Percentiles rank a stretch among this genome's conserved stretches.
Conservation (phyloP, 1,140 invertebrate genomes). For the Proales similis region DNA sequence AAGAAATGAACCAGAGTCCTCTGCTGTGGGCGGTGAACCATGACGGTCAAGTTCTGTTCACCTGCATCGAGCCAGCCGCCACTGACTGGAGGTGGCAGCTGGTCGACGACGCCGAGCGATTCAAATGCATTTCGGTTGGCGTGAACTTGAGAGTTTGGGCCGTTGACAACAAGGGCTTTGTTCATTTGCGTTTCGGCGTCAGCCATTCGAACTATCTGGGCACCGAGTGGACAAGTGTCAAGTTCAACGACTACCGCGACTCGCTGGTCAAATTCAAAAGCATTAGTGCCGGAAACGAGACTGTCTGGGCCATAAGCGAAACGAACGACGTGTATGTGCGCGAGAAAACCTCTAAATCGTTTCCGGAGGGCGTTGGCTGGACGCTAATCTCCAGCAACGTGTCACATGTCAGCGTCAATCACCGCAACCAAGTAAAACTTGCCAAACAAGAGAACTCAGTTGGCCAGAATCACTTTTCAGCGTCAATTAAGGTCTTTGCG, state of each 20-base stretch:
- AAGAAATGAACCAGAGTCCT: conserved; percentile 17
- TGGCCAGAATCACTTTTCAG: not conserved
- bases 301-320: conserved; percentile 21
- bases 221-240: conserved; percentile 4
- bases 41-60: conserved; percentile 6
- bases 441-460: not conserved
- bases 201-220: not conserved
- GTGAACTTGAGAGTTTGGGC: conserved; percentile 18
- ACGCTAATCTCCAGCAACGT: not conserved
- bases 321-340: conserved; percentile 27
- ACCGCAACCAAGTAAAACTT: not conserved
- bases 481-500: conserved; percentile 15
- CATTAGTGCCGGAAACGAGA: conserved; percentile 21
- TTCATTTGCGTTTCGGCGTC: conserved; percentile 1
- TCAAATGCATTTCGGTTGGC: conserved; percentile 14
- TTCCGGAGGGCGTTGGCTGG: conserved; percentile 22
- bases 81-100: conserved; percentile 13
- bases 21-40: conserved; percentile 16
- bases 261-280: conserved; percentile 1
- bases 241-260: not conserved
- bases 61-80: not conserved
- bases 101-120: not conserved
- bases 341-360: conserved; percentile 19
- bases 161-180: conserved; percentile 21
- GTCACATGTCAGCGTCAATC: conserved; percentile 23